Evolutionary conservation across 2,888 invertebrate genomes (phyloP), one percentile per base, ranked within the genome.

Genomic region (Tachina lurida): DNA sequence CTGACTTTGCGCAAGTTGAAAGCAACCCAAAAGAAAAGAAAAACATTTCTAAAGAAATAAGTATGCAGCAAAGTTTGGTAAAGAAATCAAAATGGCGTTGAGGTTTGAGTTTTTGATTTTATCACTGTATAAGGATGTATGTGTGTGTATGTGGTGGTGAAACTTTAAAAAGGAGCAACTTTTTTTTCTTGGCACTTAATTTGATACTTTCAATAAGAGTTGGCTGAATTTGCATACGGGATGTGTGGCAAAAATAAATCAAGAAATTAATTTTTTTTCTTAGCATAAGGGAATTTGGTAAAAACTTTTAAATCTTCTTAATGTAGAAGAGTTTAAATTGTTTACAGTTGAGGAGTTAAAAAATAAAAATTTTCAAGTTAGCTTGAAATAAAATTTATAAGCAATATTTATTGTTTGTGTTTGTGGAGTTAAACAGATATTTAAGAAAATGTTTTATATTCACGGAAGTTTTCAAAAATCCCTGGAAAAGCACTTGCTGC

Each of bases 91-190:
- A 86, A 84, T 84, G 84, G 84, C 86, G 86, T 74, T 84, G 86
- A 81, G 86, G 86, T 86, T 80, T 86, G 86, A 86, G 86, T 86
- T 86, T 75, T 77, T 84, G 86, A 83, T 86, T 86, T 86, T 58
- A 70, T 84, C 80, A 68, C 78, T 79, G 82, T 63, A 22, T 22
- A 62, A 17, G 65, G 49, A 39, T 39, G 52, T 45, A 39, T 47
- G 19, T 12, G 31, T 31, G 4, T 13, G 10, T 13, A 65, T 65
- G 63, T 43, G 31, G 45, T 58, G 45, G n/a, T 31, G 49, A 7
- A 56, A 73, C 52, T 83, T 52, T 17, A 22, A 19, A 60, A 84
- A 65, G 49, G 22, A 65, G 71, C 31, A 78, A 62, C 19, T 49
- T 68, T 78, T 60, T 47, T 56, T 12, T 67, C 49, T 17, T 41